Base-by-base conservation (phyloP, 2,113 vertebrate species). In the Pterocles gutturalis region DNA sequence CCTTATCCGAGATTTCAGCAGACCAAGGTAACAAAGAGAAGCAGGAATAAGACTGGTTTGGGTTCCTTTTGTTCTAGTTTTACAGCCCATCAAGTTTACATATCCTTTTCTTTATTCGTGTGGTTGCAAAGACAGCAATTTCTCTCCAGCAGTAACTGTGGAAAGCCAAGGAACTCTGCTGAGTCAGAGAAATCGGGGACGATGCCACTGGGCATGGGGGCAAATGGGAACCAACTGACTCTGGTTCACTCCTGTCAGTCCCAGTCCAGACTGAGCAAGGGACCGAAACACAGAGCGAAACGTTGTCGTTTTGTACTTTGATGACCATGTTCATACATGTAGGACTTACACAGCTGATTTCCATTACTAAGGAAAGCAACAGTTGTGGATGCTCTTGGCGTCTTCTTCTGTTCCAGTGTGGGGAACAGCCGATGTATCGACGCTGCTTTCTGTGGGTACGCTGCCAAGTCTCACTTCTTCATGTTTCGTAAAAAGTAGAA, bases 401-500 rank as follows among this genome's bases (percentile, higher is more conserved):
- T 5, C n/a, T 28, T 26, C 53, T 28, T 11, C 36, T 55, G 18
- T 5, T 19, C 19, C 13, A 2, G 41, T 1, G 11, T 0, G 18
- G 62, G 41, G 48, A 43, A 2, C 8, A 46, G 33, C 5, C 9
- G 60, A 45, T 4, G 22, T 14, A 0, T 1, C 20, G 46, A 66
- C 46, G 3, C 11, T 10, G 53, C 4, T 29, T 45, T 46, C 13
- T 19, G 57, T 10, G 61, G 14, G 5, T 4, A 7, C 6, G 0
- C 17, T 9, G 48, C 8, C n/a, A 24, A 21, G 65, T 41, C 29
- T 55, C 33, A 2, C 48, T 25, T 55, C 6, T 4, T 3, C 13
- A 0, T 4, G 12, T 12, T 16, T 7, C 15, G 8, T 31, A 2
- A 43, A 18, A 29, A 10, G 11, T 3, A 2, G n/a, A 65, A 0